Evolutionary conservation across 2,888 invertebrate genomes (phyloP), one percentile per base, ranked within the genome.

Genomic region (Napeogenes sylphis): DNA sequence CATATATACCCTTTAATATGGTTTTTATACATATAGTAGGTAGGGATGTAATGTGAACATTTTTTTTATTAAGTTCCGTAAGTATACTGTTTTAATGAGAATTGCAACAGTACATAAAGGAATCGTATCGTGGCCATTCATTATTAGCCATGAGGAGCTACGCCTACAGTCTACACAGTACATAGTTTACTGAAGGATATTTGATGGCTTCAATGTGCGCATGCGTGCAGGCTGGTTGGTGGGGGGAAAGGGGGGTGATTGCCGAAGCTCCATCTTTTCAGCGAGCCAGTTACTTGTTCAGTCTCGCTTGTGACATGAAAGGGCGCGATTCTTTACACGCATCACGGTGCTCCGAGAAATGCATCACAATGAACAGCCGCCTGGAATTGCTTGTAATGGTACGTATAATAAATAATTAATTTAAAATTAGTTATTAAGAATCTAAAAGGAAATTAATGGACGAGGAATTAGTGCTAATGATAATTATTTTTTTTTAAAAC

Each of bases 281-380:
- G 88, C 82, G 81, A 80, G 78, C 81, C 67, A 69, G 74, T 74
- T 76, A 77, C 75, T 74, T 76, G 75, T 83, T 84, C 87, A 91
- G 91, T 91, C 90, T 90, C 85, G 84, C 82, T 85, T 90, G 91
- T 91, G 91, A 89, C 91, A 91, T 91, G 91, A 91, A 85, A 91
- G 91, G 91, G 88, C 81, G 90, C 90, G 88, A 86, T 85, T 80
- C 86, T 84, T 80, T 81, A 83, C 79, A 85, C 85, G 84, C 84
- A 86, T 81, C 85, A 90, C 92, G 92, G 92, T 92, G 91, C 91
- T 91, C 90, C 92, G 91, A 93, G 93, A 92, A 92, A 93, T 93
- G 93, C 92, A 93, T 93, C 92, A 92, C 82, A 91, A 93, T 93
- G 93, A 92, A 92, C 92, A 91, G 88, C 90, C 91, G 86, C 90